phyloP scores from a whole-genome alignment of 2,797 vertebrate species.

The Todus mexicanus region DNA sequence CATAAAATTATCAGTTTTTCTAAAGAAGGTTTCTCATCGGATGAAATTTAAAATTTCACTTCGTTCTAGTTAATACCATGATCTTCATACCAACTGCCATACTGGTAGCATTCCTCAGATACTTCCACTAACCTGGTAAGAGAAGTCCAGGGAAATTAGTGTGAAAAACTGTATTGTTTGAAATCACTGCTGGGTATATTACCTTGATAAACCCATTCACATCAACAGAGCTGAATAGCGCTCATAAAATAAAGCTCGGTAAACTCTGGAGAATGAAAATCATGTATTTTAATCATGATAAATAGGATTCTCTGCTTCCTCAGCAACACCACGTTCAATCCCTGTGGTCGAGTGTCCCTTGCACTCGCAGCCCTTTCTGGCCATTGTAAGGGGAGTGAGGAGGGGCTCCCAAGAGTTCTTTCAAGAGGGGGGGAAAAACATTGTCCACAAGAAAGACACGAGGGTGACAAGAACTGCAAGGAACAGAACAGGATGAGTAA shows the following conservation, averaged over 20 bases:
- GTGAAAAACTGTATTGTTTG: background rate
- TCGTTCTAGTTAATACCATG: background rate
- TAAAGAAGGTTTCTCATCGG: background rate
- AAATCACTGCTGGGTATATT: background rate
- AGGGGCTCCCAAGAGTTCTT: background rate
- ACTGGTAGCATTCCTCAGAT: background rate
- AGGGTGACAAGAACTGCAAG: background rate
- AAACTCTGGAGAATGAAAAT: background rate
- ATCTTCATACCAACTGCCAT: background rate
- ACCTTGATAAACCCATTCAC: background rate
- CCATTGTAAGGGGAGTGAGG: background rate
- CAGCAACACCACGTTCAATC: background rate
- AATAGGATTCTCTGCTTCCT: background rate
- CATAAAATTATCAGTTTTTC: background rate
- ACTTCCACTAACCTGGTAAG: background rate
- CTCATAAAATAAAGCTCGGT: background rate
- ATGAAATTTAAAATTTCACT: background rate
- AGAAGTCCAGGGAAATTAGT: no score
- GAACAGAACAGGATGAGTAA: background rate
- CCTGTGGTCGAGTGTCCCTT: background rate
- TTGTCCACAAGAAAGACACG: background rate
- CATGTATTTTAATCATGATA: background rate
- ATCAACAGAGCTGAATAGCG: background rate
- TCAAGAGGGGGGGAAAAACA: background rate
- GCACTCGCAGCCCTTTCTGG: background rate